Evolutionary conservation across 1,140 invertebrate species (phyloP).

Genomic region (Zaprionus taronus): DNA sequence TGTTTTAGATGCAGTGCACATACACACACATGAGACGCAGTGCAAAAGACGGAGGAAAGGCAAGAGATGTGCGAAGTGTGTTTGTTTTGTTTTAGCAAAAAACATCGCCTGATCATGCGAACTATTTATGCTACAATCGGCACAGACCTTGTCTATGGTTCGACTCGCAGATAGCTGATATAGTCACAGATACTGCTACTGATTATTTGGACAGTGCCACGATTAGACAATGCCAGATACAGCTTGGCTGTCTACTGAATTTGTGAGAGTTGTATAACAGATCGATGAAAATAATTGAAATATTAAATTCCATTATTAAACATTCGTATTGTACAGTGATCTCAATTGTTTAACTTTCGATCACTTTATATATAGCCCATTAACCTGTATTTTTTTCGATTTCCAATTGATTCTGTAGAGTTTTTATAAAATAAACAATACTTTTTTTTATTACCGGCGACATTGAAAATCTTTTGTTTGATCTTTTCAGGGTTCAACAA

Average conservation of each 20-base stretch:
- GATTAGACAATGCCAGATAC: neutral
- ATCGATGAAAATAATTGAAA: neutral
- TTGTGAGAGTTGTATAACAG: neutral
- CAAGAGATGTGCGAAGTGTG: neutral
- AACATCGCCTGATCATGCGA: conserved; percentile 31
- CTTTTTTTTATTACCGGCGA: neutral
- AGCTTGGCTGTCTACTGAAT: neutral
- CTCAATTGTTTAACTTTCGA: neutral
- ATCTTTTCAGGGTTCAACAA: neutral
- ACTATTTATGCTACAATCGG: conserved; percentile 25
- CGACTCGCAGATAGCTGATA: neutral
- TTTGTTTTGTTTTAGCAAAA: conserved; percentile 19
- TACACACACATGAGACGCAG: neutral
- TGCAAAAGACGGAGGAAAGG: conserved; percentile 9
- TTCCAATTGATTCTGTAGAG: neutral
- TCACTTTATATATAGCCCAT: neutral
- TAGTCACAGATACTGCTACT: conserved; percentile 4
- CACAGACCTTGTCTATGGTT: conserved; percentile 5
- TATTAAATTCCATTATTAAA: neutral
- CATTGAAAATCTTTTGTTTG: neutral
- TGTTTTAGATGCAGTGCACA: conserved; percentile 30
- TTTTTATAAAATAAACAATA: neutral
- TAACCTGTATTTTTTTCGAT: neutral
- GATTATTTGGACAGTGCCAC: conserved; percentile 6
- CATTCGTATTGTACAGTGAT: neutral